phyloP scores from a whole-genome alignment of 1,140 invertebrate species.

The Solen grandis region DNA sequence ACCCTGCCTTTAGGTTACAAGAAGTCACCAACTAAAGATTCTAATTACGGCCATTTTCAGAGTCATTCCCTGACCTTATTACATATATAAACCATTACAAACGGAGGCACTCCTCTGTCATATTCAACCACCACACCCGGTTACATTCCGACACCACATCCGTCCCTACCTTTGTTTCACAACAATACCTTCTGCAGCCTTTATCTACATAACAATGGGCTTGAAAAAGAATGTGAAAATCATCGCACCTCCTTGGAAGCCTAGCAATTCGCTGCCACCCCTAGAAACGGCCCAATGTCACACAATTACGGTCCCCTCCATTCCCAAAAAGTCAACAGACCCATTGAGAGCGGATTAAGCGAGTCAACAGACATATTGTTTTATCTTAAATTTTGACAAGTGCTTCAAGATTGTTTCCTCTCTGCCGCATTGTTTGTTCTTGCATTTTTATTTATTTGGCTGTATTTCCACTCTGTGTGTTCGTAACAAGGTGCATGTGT shows the following conservation, averaged over 20 bases:
- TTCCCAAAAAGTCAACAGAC: conserved; percentile 43
- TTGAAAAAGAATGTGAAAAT: not conserved
- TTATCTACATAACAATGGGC: not conserved
- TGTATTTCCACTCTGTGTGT: too few species aligned
- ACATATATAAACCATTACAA: too few species aligned
- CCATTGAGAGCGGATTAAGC: conserved; percentile 38
- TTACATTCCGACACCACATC: not conserved
- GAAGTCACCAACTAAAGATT: too few species aligned
- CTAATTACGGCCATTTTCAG: too few species aligned
- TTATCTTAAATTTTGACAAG: conserved; percentile 53
- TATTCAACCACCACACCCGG: not conserved
- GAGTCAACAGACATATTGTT: conserved; percentile 54
- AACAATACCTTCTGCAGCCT: not conserved
- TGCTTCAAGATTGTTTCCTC: too few species aligned
- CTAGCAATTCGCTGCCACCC: conserved; percentile 40
- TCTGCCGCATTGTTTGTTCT: too few species aligned
- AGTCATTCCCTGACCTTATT: too few species aligned
- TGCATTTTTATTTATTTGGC: too few species aligned
- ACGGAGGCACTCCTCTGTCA: conserved; percentile 14
- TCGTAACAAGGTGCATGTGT: too few species aligned
- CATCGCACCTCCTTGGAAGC: conserved; percentile 12
- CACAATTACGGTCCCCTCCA: conserved; percentile 20
- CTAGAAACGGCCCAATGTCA: conserved; percentile 39
- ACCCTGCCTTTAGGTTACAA: too few species aligned
- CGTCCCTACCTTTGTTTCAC: not conserved